These are phyloP conservation scores for Cerceris ruficornis DNA, from an alignment of 2,888 invertebrate genomes.

Conservation along the genomic window DNA sequence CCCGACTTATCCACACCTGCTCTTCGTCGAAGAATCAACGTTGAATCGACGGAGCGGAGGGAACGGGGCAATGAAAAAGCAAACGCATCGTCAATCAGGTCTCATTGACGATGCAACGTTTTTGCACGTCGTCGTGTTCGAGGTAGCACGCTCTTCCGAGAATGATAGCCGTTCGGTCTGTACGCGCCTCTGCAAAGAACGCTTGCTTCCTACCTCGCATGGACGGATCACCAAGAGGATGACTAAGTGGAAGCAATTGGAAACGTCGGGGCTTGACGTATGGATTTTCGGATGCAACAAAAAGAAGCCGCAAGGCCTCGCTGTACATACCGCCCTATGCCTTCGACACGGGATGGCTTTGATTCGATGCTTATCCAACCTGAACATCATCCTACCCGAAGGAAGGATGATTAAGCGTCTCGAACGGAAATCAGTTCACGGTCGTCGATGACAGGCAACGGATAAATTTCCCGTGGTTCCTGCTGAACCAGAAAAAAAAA, in stretches of 20 bases:
- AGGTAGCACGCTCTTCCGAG: slow-evolving; percentile 57
- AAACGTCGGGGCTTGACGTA: background rate
- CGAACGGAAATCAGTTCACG: background rate
- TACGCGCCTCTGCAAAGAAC: slow-evolving; percentile 39
- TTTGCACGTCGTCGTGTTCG: slow-evolving; percentile 59
- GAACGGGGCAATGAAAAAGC: slow-evolving; percentile 45
- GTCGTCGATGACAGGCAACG: background rate
- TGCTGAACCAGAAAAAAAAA: background rate
- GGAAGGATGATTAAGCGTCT: background rate
- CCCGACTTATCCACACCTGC: slow-evolving; percentile 61
- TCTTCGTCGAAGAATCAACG: slow-evolving; percentile 55
- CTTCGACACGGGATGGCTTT: background rate
- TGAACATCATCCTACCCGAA: background rate
- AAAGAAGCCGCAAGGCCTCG: no score
- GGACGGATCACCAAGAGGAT: slow-evolving; percentile 31
- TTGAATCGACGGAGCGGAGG: slow-evolving; percentile 51
- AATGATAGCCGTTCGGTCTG: slow-evolving; percentile 33
- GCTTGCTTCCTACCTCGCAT: slow-evolving; percentile 21
- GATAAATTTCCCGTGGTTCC: background rate
- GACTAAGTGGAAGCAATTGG: slow-evolving; percentile 20
- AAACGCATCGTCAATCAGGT: slow-evolving; percentile 57
- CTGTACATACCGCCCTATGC: no score
- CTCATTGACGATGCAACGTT: slow-evolving; percentile 66
- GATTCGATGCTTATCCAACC: background rate
- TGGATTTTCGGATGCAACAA: slow-evolving; percentile 1